Base-by-base conservation (phyloP, 2,113 vertebrate genomes). In the Ammodytes dubius region DNA sequence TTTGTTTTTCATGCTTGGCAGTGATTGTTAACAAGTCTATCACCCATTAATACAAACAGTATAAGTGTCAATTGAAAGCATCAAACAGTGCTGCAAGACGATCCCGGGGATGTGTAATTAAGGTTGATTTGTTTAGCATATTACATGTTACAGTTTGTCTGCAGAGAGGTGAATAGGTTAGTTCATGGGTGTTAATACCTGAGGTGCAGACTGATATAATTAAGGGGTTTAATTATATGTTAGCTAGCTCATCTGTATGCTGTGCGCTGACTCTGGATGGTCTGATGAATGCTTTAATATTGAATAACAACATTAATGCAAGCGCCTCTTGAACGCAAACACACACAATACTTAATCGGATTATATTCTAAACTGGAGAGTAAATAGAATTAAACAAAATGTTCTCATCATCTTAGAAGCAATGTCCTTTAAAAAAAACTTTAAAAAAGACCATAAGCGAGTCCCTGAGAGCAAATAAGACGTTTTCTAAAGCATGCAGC, bases 171-270 rank as follows among this genome's bases (percentile, higher is more conserved):
- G 82, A 67, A 84, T 68, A 81, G 78, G 84, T 87, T 86, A 89
- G 76, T 64, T 69, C 79, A 79, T 69, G 14, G 27, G 47, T 74
- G 65, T 88, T 88, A 90, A 86, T 88, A 90, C 86, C 84, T 83
- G 77, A 85, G 79, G 83, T 79, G 87, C 77, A 64, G 58, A 84
- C 89, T 73, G 46, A 91, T 86, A 88, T 87, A 89, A 92, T 92
- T 91, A 87, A 27, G 64, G 27, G 45, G 69, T 81, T 89, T 88
- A 88, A 92, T 92, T 88, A 82, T 84, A 65, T 76, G 73, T 86
- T 88, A 87, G 81, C 74, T 69, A 39, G 61, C 68, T 90, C 77
- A 88, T 91, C 73, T 81, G 76, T 70, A 90, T 87, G 81, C 85
- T 8, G 61, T 19, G 42, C 73, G 52, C 65, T n/a, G 75, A 81